Conservation (phyloP, 2,888 invertebrate species). For the Stenolophus ochropezus region DNA sequence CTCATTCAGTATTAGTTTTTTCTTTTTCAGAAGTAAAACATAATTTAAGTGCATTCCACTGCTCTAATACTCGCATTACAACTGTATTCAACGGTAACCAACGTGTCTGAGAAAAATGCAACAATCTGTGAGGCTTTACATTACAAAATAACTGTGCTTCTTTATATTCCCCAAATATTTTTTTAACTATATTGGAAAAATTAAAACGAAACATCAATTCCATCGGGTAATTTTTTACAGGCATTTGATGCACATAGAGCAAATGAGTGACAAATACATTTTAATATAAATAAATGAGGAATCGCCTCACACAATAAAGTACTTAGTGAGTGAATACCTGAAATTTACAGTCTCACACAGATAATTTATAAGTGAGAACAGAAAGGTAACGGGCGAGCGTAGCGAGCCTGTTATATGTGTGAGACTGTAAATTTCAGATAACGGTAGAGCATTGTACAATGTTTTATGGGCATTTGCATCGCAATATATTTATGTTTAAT, state of each 20-base stretch:
- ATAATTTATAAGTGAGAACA: too few species aligned
- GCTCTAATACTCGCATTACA: slow-evolving; percentile 4
- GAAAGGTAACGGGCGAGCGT: too few species aligned
- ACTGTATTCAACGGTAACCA: background rate
- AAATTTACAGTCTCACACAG: too few species aligned
- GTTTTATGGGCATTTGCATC: too few species aligned
- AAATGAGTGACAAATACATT: slow-evolving; percentile 11
- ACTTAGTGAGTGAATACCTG: slow-evolving; percentile 48
- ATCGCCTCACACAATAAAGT: slow-evolving; percentile 23
- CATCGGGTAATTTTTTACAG: background rate
- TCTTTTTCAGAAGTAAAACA: background rate
- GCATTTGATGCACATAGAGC: background rate
- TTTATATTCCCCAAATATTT: slow-evolving; percentile 20
- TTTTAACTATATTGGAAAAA: background rate
- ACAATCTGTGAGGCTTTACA: slow-evolving; percentile 54
- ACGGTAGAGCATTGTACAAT: too few species aligned
- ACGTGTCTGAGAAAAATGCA: slow-evolving; percentile 57
- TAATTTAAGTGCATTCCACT: slow-evolving; percentile 23
- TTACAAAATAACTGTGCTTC: slow-evolving; percentile 56
- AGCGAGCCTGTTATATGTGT: too few species aligned
- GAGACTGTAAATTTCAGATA: too few species aligned
- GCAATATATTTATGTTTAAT: too few species aligned
- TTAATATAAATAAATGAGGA: background rate
- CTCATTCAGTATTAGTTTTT: background rate
- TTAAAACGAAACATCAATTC: background rate